These are phyloP conservation scores for Nomada ruficornis DNA, from an alignment of 2,888 invertebrate species.

Conservation along the genomic window DNA sequence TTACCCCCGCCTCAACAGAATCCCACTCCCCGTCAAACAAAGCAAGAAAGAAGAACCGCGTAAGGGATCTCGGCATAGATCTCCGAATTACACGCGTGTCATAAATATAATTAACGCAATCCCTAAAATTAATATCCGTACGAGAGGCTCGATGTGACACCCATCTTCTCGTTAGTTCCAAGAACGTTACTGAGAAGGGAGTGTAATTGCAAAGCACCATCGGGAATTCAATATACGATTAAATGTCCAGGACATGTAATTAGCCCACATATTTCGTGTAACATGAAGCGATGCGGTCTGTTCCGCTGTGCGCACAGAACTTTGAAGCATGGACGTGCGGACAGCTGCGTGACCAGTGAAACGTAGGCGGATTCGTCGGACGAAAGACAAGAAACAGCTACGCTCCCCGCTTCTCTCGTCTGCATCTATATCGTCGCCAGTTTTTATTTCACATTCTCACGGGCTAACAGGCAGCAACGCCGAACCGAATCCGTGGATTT, in stretches of 20 bases:
- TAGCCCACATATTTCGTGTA: conserved; percentile 42
- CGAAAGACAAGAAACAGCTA: conserved; percentile 56
- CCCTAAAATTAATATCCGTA: no score
- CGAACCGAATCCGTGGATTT: conserved; percentile 68
- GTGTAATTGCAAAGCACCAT: neutral
- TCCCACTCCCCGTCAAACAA: no score
- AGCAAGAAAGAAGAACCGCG: no score
- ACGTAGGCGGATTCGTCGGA: conserved; percentile 66
- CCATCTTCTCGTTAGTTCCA: neutral
- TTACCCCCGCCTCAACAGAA: no score
- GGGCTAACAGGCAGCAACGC: conserved; percentile 65
- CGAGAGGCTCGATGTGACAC: neutral
- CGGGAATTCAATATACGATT: conserved; percentile 7
- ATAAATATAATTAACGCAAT: no score
- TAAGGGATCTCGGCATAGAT: no score
- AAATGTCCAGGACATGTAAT: conserved; percentile 31
- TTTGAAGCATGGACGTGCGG: conserved; percentile 20
- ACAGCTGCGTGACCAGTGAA: conserved; percentile 60
- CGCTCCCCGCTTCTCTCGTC: conserved; percentile 49
- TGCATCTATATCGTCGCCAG: conserved; percentile 71
- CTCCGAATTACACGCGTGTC: no score
- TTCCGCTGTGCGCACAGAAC: conserved; percentile 29
- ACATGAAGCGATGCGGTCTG: conserved; percentile 40
- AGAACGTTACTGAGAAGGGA: conserved; percentile 3
- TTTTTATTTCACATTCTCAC: conserved; percentile 78